Base-by-base conservation (phyloP, 1,140 invertebrate genomes). In the Arion vulgaris region DNA sequence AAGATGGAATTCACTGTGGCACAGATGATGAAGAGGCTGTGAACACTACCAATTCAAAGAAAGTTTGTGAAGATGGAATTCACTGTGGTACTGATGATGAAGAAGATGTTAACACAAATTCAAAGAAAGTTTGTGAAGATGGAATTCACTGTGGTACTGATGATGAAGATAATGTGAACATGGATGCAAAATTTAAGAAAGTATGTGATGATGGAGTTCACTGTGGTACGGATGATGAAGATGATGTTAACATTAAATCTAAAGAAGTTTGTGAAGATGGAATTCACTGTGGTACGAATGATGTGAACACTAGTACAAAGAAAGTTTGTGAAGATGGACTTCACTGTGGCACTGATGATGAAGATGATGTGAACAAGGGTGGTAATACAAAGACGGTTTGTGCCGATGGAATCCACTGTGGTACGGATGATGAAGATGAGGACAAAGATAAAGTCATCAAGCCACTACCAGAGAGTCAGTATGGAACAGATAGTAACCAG, bases 121-220 rank as follows among this genome's bases (percentile, higher is more conserved):
- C 74, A 49, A 83, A 83, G 66, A 80, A 76, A 80, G 75, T 74
- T 23, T 85, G 85, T 83, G 69, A 66, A 72, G 85, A 85, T 82
- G 85, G 82, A 32, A 82, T 83, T 53, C 82, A 83, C 69, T 85
- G 85, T 82, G 85, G 85, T 26, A 85, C 85, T 39, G 85, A 83
- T 81, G 85, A 85, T 84, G 85, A 85, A 76, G 82, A n/a, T n/a
- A 57, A 83, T 39, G 15, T 11, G 17, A 51, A 45, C 28, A n/a
- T n/a, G n/a, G 73, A 82, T 36, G 75, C 41, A 36, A 17, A 19
- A 39, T 17, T 0, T 28, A 75, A 75, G 41, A 82, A 74, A 32
- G 66, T 73, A 19, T 84, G 83, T 79, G 73, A 38, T 78, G 83
- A 84, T 84, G 83, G 83, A 49, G 71, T 81, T 72, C 79, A 81